Evolutionary conservation across 2,888 invertebrate genomes (phyloP), one percentile per base, ranked within the genome.

Genomic region (Agrochola macilenta): DNA sequence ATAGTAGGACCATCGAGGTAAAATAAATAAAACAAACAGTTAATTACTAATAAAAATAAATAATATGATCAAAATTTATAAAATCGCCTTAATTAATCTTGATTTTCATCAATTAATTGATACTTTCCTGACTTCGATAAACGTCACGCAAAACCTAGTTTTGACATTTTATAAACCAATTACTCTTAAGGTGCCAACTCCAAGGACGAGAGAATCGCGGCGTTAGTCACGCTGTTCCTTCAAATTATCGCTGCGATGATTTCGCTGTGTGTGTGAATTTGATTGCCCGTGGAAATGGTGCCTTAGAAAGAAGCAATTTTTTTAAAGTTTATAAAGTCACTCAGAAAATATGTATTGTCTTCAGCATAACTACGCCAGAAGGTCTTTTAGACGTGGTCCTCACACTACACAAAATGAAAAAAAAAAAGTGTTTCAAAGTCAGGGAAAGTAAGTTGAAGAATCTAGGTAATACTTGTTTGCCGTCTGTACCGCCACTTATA

Each of bases 401-500:
- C n/a, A 54, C n/a, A 26, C 2, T 58, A n/a, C 23, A 23, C 54
- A 54, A 54, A 54, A 54, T 23, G 9, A 23, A 23, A 43, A 54
- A 23, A 43, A 54, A 57, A 58, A 14, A 12, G 57, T 58, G 5
- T 26, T 57, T 12, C n/a, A n/a, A n/a, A n/a, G 12, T n/a, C n/a
- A n/a, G 57, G 12, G n/a, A 57, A 26, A 26, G n/a, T 2, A 14
- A 58, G 14, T 14, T 26, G 57, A 58, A 26, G 57, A 58, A 26
- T 58, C 12, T 26, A 58, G 26, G 26, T n/a, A 54, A 54, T 11
- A 54, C 11, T 46, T 52, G 65, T 83, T 61, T 72, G 54, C n/a
- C n/a, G 57, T n/a, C 57, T 57, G 12, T 14, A 14, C 20, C 43
- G 9, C 20, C 69, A 69, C 74, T 78, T 39, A 80, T 1, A n/a